Conservation (phyloP, 2,797 vertebrate genomes). For the Myotis pilosus region DNA sequence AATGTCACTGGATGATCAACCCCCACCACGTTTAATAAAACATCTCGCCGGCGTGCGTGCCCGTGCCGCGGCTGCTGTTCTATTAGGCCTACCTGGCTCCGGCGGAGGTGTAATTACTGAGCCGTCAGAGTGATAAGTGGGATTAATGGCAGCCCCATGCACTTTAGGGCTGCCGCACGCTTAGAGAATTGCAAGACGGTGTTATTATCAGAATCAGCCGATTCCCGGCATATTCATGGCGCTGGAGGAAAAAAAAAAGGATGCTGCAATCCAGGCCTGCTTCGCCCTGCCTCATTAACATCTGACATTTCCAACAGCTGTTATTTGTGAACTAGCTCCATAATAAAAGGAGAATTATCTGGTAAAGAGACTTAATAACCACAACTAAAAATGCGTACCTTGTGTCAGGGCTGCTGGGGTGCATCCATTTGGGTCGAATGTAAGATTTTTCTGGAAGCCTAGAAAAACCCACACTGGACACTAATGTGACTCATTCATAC, state of each 20-base stretch:
- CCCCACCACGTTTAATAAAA: constrained; percentile 90
- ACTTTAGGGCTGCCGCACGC: constrained; percentile 89
- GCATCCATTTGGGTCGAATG: constrained; percentile 74
- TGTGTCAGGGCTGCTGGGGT: constrained; percentile 68
- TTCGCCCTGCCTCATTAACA: constrained; percentile 82
- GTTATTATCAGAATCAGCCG: constrained; percentile 90
- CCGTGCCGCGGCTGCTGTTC: constrained; percentile 84
- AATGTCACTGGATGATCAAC: constrained; percentile 90
- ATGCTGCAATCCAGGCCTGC: constrained; percentile 82
- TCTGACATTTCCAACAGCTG: constrained; percentile 90
- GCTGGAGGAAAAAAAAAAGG: constrained; percentile 70
- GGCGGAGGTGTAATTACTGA: constrained; percentile 91
- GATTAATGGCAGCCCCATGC: constrained; percentile 94
- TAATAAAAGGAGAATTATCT: constrained; percentile 86
- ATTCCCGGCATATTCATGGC: constrained; percentile 85
- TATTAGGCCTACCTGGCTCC: constrained; percentile 89
- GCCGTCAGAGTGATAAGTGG: constrained; percentile 95
- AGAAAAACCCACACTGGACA: constrained; percentile 38
- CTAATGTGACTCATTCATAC: constrained; percentile 62
- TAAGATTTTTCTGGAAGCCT: constrained; percentile 64
- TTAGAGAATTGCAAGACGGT: constrained; percentile 89
- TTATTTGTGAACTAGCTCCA: constrained; percentile 88
- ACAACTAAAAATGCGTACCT: constrained; percentile 66
- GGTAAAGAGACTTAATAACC: constrained; percentile 80
- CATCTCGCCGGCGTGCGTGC: constrained; percentile 84